Evolutionary conservation across 2,797 vertebrate species (phyloP).

Genomic region (Myripristis murdjan): DNA sequence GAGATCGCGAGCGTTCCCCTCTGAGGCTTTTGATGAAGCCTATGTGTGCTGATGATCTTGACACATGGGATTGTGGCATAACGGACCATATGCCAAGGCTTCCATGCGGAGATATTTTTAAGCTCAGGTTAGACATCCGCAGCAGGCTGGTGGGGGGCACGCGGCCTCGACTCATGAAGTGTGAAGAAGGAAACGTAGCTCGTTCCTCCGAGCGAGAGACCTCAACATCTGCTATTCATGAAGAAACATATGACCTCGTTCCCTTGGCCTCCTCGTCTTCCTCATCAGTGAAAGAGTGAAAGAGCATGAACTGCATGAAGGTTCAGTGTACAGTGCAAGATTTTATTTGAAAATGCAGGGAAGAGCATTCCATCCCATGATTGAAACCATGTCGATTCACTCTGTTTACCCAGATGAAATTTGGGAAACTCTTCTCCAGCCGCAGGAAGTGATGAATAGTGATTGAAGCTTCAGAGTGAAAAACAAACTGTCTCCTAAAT

Average conservation of each 20-base stretch:
- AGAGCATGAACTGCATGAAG: slow-evolving; percentile 1
- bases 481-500: slow-evolving; percentile 32
- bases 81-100: slow-evolving; percentile 18
- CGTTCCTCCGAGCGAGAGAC: background rate
- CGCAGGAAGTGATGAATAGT: slow-evolving; percentile 65
- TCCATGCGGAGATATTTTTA: slow-evolving; percentile 5
- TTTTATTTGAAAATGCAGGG: too few species aligned
- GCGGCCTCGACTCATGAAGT: slow-evolving; percentile 3
- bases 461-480: slow-evolving; percentile 47
- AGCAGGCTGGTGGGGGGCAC: slow-evolving; percentile 5
- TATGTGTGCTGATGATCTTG: background rate
- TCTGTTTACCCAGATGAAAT: slow-evolving; percentile 62
- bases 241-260: slow-evolving; percentile 9
- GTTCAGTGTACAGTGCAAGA: background rate
- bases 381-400: slow-evolving; percentile 32
- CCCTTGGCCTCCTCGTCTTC: background rate
- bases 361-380: slow-evolving; percentile 28
- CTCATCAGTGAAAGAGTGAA: background rate
- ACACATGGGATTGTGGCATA: slow-evolving; percentile 1
- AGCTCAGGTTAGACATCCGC: slow-evolving; percentile 14
- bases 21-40: slow-evolving; percentile 2
- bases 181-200: slow-evolving; percentile 15
- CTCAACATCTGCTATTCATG: slow-evolving; percentile 19
- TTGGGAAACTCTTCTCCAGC: slow-evolving; percentile 47
- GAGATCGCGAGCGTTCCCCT: slow-evolving; percentile 3